These are phyloP conservation scores for Anthoscopus minutus DNA, from an alignment of 2,113 vertebrate genomes.

Conservation along the genomic window DNA sequence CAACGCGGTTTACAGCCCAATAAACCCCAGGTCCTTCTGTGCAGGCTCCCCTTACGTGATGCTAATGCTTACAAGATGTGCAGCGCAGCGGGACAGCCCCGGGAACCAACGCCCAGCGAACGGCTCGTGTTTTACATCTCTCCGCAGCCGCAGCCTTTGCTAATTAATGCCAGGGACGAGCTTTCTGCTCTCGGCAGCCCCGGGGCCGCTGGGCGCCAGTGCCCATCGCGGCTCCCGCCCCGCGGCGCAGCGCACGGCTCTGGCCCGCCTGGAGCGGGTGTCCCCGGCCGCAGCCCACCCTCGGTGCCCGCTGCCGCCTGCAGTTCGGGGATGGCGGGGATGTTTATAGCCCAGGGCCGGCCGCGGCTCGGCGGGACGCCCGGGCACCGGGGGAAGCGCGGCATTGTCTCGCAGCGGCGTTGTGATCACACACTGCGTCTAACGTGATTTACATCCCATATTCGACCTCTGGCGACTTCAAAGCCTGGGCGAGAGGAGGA, in stretches of 20 bases:
- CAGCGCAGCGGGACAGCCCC: not conserved
- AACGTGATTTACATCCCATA: conserved; percentile 29
- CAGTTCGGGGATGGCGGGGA: not conserved
- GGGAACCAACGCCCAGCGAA: not conserved
- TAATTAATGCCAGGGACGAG: conserved; percentile 24
- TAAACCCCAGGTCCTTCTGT: conserved; percentile 48
- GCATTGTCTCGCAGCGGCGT: conserved; percentile 5
- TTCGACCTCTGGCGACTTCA: conserved; percentile 39
- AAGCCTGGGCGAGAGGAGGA: not conserved
- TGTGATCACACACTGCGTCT: conserved; percentile 5
- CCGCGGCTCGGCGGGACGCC: not conserved
- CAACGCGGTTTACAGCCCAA: conserved; percentile 41
- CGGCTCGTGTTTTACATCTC: not conserved
- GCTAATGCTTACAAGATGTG: conserved; percentile 43
- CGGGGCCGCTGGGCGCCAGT: rapidly evolving
- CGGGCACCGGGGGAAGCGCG: not conserved
- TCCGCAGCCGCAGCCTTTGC: not conserved
- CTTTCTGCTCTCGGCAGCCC: not conserved
- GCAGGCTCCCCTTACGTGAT: not conserved
- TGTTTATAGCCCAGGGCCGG: not conserved
- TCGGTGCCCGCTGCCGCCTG: rapidly evolving
- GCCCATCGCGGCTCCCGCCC: rapidly evolving
- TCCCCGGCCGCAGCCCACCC: not conserved
- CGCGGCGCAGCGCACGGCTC: not conserved
- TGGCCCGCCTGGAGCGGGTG: rapidly evolving